A percentile compares a stretch with the other conserved stretches of the same genome.
These are phyloP conservation scores for Amazona guildingii DNA, from an alignment of 2,113 vertebrate genomes.

Conservation along the genomic window DNA sequence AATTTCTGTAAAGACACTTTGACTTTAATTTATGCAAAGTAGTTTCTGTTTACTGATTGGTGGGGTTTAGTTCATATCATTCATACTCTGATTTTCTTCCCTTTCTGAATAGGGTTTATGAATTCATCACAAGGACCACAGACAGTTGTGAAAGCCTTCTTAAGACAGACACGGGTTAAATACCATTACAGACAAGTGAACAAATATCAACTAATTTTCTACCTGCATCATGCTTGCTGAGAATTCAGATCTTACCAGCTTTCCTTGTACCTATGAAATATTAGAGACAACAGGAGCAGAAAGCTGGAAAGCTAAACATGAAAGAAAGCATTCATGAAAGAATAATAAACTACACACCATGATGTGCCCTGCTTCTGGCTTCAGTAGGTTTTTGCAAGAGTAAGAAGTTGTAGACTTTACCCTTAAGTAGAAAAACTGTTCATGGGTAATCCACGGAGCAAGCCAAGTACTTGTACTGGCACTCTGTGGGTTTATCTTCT, in stretches of 20 bases:
- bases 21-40: not conserved
- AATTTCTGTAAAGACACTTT: not conserved
- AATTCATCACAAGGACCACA: not conserved
- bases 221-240: not conserved
- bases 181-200: not conserved
- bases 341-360: not conserved
- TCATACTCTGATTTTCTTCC: not conserved
- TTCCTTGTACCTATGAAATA: not conserved
- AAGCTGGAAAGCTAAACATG: not conserved
- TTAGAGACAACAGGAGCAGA: not conserved
- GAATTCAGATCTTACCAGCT: not conserved
- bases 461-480: not conserved
- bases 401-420: not conserved
- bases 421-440: not conserved
- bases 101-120: not conserved
- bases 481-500: not conserved
- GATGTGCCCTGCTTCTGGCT: not conserved
- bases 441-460: not conserved
- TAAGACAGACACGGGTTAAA: not conserved
- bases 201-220: not conserved
- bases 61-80: not conserved
- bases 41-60: not conserved
- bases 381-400: not conserved
- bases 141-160: not conserved
- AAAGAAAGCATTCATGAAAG: not conserved